Evolutionary conservation across 2,113 vertebrate genomes (phyloP), one percentile per base, ranked within the genome.

Genomic region (Noctilio leporinus): DNA sequence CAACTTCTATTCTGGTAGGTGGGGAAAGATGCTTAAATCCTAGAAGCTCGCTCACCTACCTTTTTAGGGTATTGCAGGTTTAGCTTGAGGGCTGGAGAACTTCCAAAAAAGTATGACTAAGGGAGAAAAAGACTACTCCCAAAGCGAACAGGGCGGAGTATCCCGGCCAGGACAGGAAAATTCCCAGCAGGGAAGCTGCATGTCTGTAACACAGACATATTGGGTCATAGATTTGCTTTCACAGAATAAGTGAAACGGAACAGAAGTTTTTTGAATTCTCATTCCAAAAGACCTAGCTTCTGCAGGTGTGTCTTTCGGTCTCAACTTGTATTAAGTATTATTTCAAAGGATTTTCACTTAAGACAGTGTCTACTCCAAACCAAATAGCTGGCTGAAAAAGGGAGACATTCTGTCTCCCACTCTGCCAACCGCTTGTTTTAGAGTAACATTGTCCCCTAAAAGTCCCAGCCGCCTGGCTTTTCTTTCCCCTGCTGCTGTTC

Each of bases 21-120:
- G 91, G 92, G 75, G 35, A 80, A 78, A 94, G 95, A 86, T 35
- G 7, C 70, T 86, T 85, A 53, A 96, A 2, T 33, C 94, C 93
- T 97, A 95, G 94, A 97, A 85, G 70, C 78, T 93, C 93, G 33
- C 75, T 92, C 93, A 93, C 83, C 83, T 95, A 89, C 96, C 95
- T 97, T 98, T 97, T 96, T 89, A 97, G 98, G 97, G 97, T 96
- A 97, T 96, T 95, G 96, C 97, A 97, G 98, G 96, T 97, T 97
- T 96, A 95, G 96, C 95, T 96, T 26, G 84, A 97, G 97, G 95
- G 77, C 55, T 98, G 98, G 97, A 98, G 78, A 7, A 43, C 97
- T 96, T 97, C 98, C 98, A 98, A 35, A 84, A 84, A 90, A 91
- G 94, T n/a, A 95, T 98, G 98, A 98, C 97, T 98, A 96, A 98